Evolutionary conservation across 2,113 vertebrate genomes (phyloP), one percentile per base, ranked within the genome.

Genomic region (Sphaerodactylus townsendi): DNA sequence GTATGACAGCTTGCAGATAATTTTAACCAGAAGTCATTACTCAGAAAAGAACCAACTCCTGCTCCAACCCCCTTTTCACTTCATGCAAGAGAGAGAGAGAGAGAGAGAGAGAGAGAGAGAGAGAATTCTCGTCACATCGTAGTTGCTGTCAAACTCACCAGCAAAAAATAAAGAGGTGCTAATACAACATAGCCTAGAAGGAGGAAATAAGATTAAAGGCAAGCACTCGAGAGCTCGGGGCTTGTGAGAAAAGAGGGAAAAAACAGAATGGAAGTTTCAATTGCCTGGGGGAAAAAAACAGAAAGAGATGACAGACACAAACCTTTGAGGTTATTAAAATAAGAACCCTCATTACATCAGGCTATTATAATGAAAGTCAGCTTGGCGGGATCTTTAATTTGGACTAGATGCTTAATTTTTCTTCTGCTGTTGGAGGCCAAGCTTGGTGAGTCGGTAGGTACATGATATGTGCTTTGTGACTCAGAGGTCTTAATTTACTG

Each of bases 11-110:
- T 91, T 53, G 72, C 44, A 86, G 91, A 86, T 86, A 89, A 91
- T 90, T 94, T 93, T 89, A 93, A 89, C 80, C 85, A n/a, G 83
- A 92, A 94, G 81, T 92, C 89, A 87, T 89, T 87, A 90, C 85
- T 88, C 89, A 91, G 83, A 93, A 94, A 76, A 90, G 89, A 93
- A 70, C 81, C 84, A 15, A 70, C 62, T 87, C 81, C 73, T 79
- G 87, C 48, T 64, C 83, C 64, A 33, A 44, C 19, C 19, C 8
- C 23, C 84, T 30, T 15, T 70, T 44, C 83, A 65, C 50, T 69
- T 46, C 65, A 86, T 89, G 90, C 90, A 89, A 83, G 91, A 92
- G 85, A 84, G 41, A 77, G 48, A 44, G 44, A 44, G 44, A 44
- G 44, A 44, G 44, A 44, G 44, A 48, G 48, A 48, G 48, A 14